Conservation (phyloP, 2,888 invertebrate species). For the Harpalus rubripes region DNA sequence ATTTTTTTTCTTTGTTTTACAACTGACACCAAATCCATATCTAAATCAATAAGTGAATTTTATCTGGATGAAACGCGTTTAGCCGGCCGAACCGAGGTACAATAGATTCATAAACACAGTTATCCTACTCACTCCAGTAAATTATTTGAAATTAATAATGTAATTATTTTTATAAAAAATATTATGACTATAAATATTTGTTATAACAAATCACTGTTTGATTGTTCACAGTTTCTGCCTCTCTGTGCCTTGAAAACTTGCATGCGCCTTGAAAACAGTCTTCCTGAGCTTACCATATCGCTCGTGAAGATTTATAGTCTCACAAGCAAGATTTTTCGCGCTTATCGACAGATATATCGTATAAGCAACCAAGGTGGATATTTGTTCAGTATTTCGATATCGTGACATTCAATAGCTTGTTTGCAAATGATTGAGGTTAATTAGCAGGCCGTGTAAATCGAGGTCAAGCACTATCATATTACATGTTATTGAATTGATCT, state of each 20-base stretch:
- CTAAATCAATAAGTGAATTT: no score
- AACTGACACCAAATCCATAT: no score
- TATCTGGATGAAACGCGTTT: no score
- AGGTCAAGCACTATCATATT: constrained; percentile 57
- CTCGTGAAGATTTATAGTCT: background rate
- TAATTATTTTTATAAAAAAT: no score
- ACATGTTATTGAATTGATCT: constrained; percentile 59
- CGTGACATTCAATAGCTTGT: constrained; percentile 57
- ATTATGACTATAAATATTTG: background rate
- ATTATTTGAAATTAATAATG: no score
- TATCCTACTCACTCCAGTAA: no score
- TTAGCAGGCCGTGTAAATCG: constrained; percentile 59
- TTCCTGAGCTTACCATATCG: background rate
- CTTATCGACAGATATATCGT: constrained; percentile 39
- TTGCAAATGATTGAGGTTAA: constrained; percentile 64
- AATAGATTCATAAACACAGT: no score
- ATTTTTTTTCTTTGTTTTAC: no score
- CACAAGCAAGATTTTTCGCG: constrained; percentile 20
- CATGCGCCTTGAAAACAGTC: background rate
- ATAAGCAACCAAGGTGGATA: constrained; percentile 38
- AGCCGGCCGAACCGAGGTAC: no score
- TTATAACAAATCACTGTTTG: background rate
- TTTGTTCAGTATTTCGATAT: constrained; percentile 48
- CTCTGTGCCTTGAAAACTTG: background rate
- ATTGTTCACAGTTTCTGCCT: background rate